A percentile compares a stretch with the other conserved stretches of the same genome.
Evolutionary conservation across 1,140 invertebrate species (phyloP).

Genomic region (Zaprionus gabonicus): DNA sequence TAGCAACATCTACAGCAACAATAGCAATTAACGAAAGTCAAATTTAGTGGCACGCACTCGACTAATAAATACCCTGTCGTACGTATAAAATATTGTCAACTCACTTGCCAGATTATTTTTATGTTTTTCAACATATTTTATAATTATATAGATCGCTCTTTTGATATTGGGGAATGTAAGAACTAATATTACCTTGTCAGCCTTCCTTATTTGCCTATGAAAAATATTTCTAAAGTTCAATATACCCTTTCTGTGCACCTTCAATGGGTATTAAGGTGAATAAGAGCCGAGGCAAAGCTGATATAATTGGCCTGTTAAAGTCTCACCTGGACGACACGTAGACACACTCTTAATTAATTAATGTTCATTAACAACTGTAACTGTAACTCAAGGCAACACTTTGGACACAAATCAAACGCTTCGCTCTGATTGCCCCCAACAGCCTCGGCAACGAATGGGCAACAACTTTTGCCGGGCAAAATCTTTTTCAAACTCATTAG

Average conservation of each 20-base stretch:
- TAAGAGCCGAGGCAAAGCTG: conserved; percentile 23
- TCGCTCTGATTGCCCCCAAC: conserved; percentile 58
- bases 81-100: too few species aligned
- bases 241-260: background rate
- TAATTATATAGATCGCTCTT: too few species aligned
- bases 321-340: conserved; percentile 57
- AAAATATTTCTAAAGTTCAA: background rate
- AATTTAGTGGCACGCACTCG: background rate
- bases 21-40: background rate
- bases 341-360: conserved; percentile 70
- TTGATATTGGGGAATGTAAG: too few species aligned
- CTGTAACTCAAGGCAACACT: conserved; percentile 49
- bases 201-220: background rate
- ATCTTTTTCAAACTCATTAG: conserved; percentile 76
- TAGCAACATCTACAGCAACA: background rate
- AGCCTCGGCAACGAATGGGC: conserved; percentile 7
- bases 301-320: conserved; percentile 59
- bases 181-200: too few species aligned
- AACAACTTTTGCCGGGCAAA: conserved; percentile 50
- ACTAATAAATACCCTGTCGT: background rate
- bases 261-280: background rate
- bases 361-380: conserved; percentile 71
- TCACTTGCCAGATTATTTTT: too few species aligned
- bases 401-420: conserved; percentile 74
- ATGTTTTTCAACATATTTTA: background rate